phyloP scores from a whole-genome alignment of 2,113 vertebrate genomes.

The Mugil cephalus region DNA sequence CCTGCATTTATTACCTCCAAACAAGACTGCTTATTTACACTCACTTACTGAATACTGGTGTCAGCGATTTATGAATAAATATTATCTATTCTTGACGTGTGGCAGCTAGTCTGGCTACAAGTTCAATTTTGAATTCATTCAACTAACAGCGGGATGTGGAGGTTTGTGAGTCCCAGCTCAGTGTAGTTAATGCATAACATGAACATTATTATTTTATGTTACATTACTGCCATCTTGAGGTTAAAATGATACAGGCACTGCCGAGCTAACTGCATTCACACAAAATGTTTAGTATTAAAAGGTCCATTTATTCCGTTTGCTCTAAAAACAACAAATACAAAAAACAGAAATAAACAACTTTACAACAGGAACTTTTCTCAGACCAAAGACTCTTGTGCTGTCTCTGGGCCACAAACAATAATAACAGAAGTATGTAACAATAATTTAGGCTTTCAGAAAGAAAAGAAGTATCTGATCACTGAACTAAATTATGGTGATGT shows the following conservation, averaged over 20 bases:
- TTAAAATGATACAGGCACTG: background rate
- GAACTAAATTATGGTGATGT: no score
- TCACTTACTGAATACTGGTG: constrained; percentile 60
- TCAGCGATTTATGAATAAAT: constrained; percentile 76
- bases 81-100: constrained; percentile 72
- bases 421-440: no score
- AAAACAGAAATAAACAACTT: background rate
- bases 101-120: constrained; percentile 33
- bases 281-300: constrained; percentile 3
- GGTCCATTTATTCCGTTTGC: constrained; percentile 34
- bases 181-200: background rate
- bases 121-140: constrained; percentile 24
- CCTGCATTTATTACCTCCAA: constrained; percentile 74
- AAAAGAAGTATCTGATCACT: no score
- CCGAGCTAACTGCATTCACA: background rate
- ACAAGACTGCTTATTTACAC: constrained; percentile 61
- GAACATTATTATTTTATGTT: background rate
- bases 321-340: background rate
- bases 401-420: background rate
- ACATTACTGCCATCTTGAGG: constrained; percentile 45
- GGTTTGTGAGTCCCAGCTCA: background rate
- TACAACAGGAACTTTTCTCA: background rate
- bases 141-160: no score
- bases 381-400: background rate
- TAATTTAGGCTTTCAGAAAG: no score